phyloP scores from a whole-genome alignment of 2,113 vertebrate species.

The Nibea coibor region DNA sequence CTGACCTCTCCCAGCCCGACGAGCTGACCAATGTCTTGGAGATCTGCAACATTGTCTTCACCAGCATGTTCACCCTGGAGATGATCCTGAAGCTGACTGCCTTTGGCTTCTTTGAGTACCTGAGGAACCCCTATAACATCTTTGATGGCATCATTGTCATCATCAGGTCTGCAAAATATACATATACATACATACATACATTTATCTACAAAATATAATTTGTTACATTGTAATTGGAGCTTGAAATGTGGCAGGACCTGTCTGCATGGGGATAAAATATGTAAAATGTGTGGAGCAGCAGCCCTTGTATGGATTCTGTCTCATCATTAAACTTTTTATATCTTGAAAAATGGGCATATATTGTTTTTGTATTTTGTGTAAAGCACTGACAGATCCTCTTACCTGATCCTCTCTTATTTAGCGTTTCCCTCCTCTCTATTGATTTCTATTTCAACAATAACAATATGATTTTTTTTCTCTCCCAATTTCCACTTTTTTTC shows the following conservation, averaged over 20 bases:
- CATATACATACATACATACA: too few species aligned
- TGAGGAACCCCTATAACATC: constrained; percentile 97
- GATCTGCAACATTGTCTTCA: constrained; percentile 99
- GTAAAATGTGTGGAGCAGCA: not conserved
- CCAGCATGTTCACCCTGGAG: constrained; percentile 98
- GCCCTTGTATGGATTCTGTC: not conserved
- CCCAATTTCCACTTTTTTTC: not conserved
- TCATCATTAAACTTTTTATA: not conserved
- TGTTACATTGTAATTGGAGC: not conserved
- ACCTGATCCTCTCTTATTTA: constrained; percentile 6
- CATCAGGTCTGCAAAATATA: constrained; percentile 88
- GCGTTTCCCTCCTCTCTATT: not conserved
- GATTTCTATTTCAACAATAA: not conserved
- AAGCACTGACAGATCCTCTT: not conserved
- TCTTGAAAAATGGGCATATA: not conserved
- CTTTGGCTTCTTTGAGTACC: constrained; percentile 95
- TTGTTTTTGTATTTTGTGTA: not conserved
- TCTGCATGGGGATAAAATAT: not conserved
- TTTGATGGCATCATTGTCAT: constrained; percentile 98
- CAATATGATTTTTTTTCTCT: not conserved
- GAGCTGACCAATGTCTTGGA: constrained; percentile 97
- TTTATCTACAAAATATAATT: not conserved
- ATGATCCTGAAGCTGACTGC: constrained; percentile 98
- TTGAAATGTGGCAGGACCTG: not conserved
- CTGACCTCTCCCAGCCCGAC: constrained; percentile 86